Base-by-base conservation (phyloP, 2,113 vertebrate species). In the Herpailurus yagouaroundi region DNA sequence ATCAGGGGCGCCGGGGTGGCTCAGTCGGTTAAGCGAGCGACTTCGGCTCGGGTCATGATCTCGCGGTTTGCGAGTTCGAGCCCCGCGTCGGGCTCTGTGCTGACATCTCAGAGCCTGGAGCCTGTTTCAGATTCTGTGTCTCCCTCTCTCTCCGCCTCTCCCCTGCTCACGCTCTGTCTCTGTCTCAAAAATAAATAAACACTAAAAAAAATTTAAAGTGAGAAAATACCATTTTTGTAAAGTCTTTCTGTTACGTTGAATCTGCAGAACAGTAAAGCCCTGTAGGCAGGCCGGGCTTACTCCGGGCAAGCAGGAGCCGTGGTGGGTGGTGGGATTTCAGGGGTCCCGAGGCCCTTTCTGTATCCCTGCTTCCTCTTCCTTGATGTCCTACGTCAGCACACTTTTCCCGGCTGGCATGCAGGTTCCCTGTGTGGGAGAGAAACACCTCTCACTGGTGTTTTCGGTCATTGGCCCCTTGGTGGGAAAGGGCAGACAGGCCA, bases 21-120 rank as follows among this genome's bases (percentile, higher is more conserved):
- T 45, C 45, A 45, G 45, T 45, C 45, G 45, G 45, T 45, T 45
- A 45, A 45, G 45, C 1, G 45, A 9, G 0, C 45, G 45, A 45
- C 45, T 45, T 45, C 45, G 1, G 45, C 45, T 45, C 1, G 0
- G 45, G 45, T 45, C 45, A 45, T 0, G 45, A 45, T 45, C 45
- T 45, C 45, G 45, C 45, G 7, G 45, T 45, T 1, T 1, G 45
- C 1, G 45, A 45, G 45, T 45, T 45, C 8, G 7, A 45, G 45
- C 45, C 45, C 45, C 8, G 8, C 45, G 8, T 45, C 8, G 45
- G 45, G 45, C 45, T 45, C 45, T 45, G 45, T 1, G 45, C 45
- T 45, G 45, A 45, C 45, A 45, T 0, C 45, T 45, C 45, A 0
- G 0, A 45, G 45, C 45, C 7, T 45, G 45, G 45, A 45, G 7